Evolutionary conservation across 2,797 vertebrate species (phyloP).

Genomic region (Columba guinea): DNA sequence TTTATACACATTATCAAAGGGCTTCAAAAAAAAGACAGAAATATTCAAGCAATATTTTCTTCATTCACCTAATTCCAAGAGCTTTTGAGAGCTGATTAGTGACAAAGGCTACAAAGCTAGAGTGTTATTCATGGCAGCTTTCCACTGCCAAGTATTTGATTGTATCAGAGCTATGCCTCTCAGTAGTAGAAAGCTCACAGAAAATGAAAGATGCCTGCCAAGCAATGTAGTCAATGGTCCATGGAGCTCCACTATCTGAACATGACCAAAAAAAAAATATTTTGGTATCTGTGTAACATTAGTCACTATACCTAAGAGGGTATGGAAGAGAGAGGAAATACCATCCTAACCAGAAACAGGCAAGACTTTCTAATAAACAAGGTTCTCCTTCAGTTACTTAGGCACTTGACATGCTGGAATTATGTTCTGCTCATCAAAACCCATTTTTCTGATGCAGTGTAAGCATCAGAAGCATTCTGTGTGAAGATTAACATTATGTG

Average conservation of each 20-base stretch:
- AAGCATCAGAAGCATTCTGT: background rate
- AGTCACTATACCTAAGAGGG: background rate
- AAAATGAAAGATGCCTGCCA: background rate
- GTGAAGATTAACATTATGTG: background rate
- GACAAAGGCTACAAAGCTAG: conserved; percentile 34
- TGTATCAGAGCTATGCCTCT: background rate
- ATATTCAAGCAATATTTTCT: conserved; percentile 57
- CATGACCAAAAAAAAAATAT: background rate
- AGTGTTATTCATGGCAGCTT: conserved; percentile 8
- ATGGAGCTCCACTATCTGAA: background rate
- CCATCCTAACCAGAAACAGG: background rate
- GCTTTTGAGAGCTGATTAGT: conserved; percentile 53
- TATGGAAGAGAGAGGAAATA: background rate
- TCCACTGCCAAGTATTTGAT: conserved; percentile 16
- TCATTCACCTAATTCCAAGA: conserved; percentile 67
- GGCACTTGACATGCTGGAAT: background rate
- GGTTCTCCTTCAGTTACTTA: background rate
- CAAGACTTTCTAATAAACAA: background rate
- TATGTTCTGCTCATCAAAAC: background rate
- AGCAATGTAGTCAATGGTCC: background rate
- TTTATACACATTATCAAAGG: conserved; percentile 51
- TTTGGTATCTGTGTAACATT: background rate
- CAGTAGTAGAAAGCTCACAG: conserved; percentile 2
- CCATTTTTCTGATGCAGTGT: background rate
- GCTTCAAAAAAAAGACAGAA: background rate